Evolutionary conservation across 2,888 invertebrate species (phyloP), one percentile per base, ranked within the genome.

Genomic region (Panzeria rudis): DNA sequence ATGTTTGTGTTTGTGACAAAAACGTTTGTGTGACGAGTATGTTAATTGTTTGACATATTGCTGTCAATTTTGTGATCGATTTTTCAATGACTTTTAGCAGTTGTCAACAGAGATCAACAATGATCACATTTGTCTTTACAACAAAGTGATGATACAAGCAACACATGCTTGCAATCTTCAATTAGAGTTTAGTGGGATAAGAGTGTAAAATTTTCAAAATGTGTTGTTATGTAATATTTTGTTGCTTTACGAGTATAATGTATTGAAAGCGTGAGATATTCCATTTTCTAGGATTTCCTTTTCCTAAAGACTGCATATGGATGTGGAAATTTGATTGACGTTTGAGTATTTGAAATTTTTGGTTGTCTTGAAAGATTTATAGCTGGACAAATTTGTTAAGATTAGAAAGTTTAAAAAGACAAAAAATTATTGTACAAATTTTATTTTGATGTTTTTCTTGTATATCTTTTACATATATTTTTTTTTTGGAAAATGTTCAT

Each of bases 1-100:
- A 56, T 17, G 38, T 69, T 50, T 50, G 35, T 69, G 29, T 20
- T 9, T 29, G 41, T 20, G 17, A 38, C 7, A 29, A n/a, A 52
- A 17, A 59, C 3, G n/a, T 50, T 32, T 52, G 32, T 54, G 6
- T 20, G 32, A 38, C 13, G 38, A 38, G 52, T 64, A 72, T 80
- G 84, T 82, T 81, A 85, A 85, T 84, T 77, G 66, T 62, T 78
- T 85, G 85, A 85, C 85, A 85, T 85, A 85, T 85, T 82, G 59
- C 82, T 85, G 85, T 85, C 85, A 85, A 29, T 82, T 78, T 64
- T 85, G 75, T 85, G 82, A 82, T 85, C 56, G 85, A 85, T 79
- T 75, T 81, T 52, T 79, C 71, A 64, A 71, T 83, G 82, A 83
- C 64, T 82, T 85, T 82, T 64, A 82, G 52, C 85, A 85, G 82